Base-by-base conservation (phyloP, 2,888 invertebrate genomes). In the Hirtodrosophila alboralis region DNA sequence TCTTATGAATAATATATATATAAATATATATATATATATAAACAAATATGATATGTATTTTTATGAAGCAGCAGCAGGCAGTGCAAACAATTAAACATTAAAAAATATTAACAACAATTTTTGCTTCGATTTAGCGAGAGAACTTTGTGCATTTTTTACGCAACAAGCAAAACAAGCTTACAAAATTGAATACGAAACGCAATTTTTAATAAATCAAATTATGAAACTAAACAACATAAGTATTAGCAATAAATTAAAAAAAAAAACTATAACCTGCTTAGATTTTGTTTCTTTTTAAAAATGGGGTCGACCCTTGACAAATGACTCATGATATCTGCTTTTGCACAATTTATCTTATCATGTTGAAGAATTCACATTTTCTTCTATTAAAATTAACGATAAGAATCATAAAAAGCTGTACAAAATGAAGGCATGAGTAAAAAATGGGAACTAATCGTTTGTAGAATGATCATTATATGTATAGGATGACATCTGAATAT, bases 171-270 rank as follows among this genome's bases (percentile, higher is more conserved):
- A 18, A 18, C 18, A 84, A 69, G 81, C 81, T 81, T 81, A 86
- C 78, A 75, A 86, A 86, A 81, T 84, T 84, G 57, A 78, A 81
- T 73, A 85, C 63, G 74, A 76, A 70, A 80, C 75, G 86, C 84
- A 81, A 81, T 81, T 81, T 86, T 84, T 81, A 86, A 85, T 85
- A 78, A 78, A 85, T 79, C 80, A 79, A 79, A 83, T 79, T 79
- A 79, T 83, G 56, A 85, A 86, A 80, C 56, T 64, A 85, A 78
- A 75, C 64, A 60, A 70, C 75, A 79, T 62, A 72, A 81, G 52
- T 69, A 84, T 70, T 81, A 84, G 85, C 57, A 86, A 86, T 85
- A 83, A 81, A 81, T 84, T 77, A 59, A 75, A 66, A 64, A 37
- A 21, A 45, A 40, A 40, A 41, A 33, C 33, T 33, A 58, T 37